Evolutionary conservation across 2,888 invertebrate genomes (phyloP), one percentile per base, ranked within the genome.

Genomic region (Sylvicola fuscatus): DNA sequence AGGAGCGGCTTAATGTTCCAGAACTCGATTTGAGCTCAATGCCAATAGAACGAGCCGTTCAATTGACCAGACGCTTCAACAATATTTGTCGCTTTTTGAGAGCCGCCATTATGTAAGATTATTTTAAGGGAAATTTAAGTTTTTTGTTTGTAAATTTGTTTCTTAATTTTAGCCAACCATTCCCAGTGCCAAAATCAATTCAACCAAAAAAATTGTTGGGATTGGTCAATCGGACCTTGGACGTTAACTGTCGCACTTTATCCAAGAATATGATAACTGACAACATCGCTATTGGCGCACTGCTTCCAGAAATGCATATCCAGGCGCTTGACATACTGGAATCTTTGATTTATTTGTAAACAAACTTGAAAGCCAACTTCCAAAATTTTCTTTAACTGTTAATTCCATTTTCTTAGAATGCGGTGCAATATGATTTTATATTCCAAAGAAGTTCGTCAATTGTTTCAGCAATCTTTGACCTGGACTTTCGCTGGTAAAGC

Each of bases 111-210:
- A 27, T 31, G 39, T 39, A 37, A 32, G 34, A n/a, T 21, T 21
- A 17, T 17, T 29, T 28, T 3, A 28, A 6, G 28, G 26, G 12
- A 21, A 27, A 10, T 26, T 43, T 42, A 10, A 17, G 6, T 33
- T 8, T n/a, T 34, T 10, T 34, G 34, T 8, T 27, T 3, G 28
- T 29, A 14, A 21, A 27, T 4, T 17, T n/a, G n/a, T n/a, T n/a
- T n/a, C n/a, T n/a, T n/a, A n/a, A n/a, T 43, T 44, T 11, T 29
- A 51, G 50, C 12, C 47, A 53, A 30, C 51, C 54, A 1, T 55
- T 48, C 41, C 49, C 54, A 6, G 49, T 48, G 1, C 30, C 49
- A 3, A 55, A 55, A 34, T 39, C 44, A 1, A 42, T 55, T 6
- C 37, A 44, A 35, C 43, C 49, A 3, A 47, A 46, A 33, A 45